phyloP scores from a whole-genome alignment of 2,113 vertebrate species.

The Australoheros scitulus region DNA sequence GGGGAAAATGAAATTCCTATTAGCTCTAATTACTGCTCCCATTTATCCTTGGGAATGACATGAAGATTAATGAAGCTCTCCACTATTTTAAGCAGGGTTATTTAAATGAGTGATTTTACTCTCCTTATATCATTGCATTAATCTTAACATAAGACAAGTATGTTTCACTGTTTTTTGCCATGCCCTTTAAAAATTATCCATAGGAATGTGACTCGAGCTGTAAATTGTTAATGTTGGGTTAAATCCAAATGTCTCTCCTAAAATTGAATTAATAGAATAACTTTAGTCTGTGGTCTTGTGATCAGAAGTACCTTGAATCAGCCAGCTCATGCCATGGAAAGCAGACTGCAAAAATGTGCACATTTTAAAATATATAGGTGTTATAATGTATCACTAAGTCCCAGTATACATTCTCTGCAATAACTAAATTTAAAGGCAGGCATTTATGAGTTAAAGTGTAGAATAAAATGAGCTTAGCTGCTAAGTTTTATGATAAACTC shows the following conservation, averaged over 20 bases:
- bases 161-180: conserved; percentile 41
- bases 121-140: conserved; percentile 70
- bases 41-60: conserved; percentile 78
- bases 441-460: background rate
- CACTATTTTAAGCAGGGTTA: conserved; percentile 80
- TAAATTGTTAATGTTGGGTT: conserved; percentile 43
- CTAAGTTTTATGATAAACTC: background rate
- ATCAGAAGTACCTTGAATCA: conserved; percentile 40
- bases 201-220: conserved; percentile 3
- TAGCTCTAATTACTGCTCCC: conserved; percentile 78
- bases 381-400: background rate
- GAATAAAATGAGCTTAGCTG: conserved; percentile 10
- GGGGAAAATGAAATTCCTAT: conserved; percentile 76
- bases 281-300: conserved; percentile 15
- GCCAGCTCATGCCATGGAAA: background rate
- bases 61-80: conserved; percentile 77
- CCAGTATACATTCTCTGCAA: background rate
- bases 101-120: conserved; percentile 77
- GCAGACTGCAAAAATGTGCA: background rate
- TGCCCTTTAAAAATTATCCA: conserved; percentile 19
- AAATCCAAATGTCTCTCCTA: conserved; percentile 31
- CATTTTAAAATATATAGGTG: background rate
- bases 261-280: conserved; percentile 35
- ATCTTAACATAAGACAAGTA: conserved; percentile 62
- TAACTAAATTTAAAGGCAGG: background rate